phyloP scores from a whole-genome alignment of 2,113 vertebrate species.

The Centropristis striata region DNA sequence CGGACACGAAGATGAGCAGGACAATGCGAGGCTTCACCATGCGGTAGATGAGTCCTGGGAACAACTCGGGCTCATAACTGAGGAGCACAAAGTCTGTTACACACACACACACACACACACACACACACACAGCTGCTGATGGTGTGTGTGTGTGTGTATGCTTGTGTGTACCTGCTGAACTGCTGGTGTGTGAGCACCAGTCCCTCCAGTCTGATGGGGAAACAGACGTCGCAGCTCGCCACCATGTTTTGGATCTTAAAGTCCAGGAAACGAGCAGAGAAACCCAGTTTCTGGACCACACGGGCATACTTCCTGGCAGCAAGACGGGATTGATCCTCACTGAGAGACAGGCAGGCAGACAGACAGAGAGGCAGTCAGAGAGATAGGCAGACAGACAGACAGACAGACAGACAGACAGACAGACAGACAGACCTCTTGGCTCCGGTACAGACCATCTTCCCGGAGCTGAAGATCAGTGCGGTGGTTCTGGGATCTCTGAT shows the following conservation, averaged over 20 bases:
- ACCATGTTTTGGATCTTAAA: constrained; percentile 99
- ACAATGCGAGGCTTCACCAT: constrained; percentile 99
- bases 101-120: too few species aligned
- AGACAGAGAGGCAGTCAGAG: too few species aligned
- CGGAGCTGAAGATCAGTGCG: constrained; percentile 97
- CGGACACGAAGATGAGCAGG: constrained; percentile 97
- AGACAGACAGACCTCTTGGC: constrained; percentile 91
- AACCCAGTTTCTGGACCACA: constrained; percentile 97
- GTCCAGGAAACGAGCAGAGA: constrained; percentile 95
- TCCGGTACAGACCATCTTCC: constrained; percentile 98
- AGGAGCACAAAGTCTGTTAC: not conserved
- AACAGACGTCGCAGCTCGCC: constrained; percentile 96
- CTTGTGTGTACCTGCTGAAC: constrained; percentile 98
- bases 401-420: not conserved
- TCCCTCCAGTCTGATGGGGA: constrained; percentile 94
- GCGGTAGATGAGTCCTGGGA: constrained; percentile 97
- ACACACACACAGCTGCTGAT: too few species aligned
- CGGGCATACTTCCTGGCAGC: constrained; percentile 96
- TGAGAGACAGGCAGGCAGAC: constrained; percentile 43
- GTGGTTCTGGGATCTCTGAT: constrained; percentile 96
- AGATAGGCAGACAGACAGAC: not conserved
- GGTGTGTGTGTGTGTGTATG: too few species aligned
- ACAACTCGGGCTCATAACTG: constrained; percentile 98
- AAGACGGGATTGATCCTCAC: constrained; percentile 95
- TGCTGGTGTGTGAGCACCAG: constrained; percentile 95